These are phyloP conservation scores for Sarcophilus harrisii DNA, from an alignment of 2,797 vertebrate genomes.

Conservation along the genomic window DNA sequence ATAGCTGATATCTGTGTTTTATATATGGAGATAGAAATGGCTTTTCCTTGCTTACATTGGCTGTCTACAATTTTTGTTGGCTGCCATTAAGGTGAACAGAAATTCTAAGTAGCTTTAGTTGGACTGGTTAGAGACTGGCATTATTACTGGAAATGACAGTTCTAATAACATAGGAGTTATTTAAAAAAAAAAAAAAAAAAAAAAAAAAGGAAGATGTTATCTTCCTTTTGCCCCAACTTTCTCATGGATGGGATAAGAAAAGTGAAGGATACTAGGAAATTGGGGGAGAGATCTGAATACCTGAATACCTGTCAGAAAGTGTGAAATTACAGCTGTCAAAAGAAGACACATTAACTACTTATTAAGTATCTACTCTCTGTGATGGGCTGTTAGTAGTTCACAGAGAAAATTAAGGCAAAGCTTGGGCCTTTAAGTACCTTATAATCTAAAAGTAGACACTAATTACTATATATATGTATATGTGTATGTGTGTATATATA, in stretches of 20 bases:
- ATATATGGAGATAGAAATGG: not conserved
- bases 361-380: not conserved
- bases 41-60: not conserved
- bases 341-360: not conserved
- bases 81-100: not conserved
- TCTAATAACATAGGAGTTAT: not conserved
- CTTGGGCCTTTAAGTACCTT: no score
- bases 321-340: not conserved
- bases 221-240: not conserved
- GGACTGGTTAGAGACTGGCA: not conserved
- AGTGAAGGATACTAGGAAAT: not conserved
- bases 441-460: no score
- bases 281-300: not conserved
- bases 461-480: no score
- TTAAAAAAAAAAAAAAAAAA: no score
- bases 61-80: not conserved
- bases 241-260: not conserved
- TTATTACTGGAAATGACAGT: not conserved
- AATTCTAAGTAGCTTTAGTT: not conserved
- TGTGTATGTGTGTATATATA: no score
- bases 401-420: not conserved
- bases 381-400: not conserved
- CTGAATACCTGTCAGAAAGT: not conserved
- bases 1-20: constrained; percentile 8
- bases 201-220: not conserved